Percentiles rank a stretch among this genome's conserved stretches.
These are phyloP conservation scores for Gnathonemus longibarbis DNA, from an alignment of 2,113 vertebrate species.

Conservation along the genomic window DNA sequence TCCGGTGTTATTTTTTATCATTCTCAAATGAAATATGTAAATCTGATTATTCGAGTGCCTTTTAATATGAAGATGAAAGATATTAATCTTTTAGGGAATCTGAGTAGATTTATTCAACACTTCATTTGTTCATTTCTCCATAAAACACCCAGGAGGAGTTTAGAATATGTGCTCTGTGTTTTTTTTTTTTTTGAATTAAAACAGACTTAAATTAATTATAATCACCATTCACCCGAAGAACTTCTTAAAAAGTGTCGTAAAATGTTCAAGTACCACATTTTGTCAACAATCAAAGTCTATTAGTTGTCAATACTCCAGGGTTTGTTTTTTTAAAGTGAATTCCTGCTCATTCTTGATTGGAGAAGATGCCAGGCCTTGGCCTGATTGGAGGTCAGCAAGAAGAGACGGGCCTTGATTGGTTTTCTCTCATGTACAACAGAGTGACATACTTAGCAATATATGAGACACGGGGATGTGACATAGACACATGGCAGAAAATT, in stretches of 20 bases:
- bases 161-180: conserved; percentile 32
- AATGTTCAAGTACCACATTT: not conserved
- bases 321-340: not conserved
- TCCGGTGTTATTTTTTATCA: conserved; percentile 38
- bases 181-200: conserved; percentile 26
- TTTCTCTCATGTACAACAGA: not conserved
- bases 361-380: not conserved
- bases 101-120: conserved; percentile 11
- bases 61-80: conserved; percentile 37
- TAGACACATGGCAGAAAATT: not conserved
- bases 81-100: conserved; percentile 19
- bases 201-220: conserved; percentile 35
- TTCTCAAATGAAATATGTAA: conserved; percentile 46
- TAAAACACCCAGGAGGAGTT: conserved; percentile 41
- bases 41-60: conserved; percentile 41
- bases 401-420: not conserved
- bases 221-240: conserved; percentile 28
- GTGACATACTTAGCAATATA: not conserved
- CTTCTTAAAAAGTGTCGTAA: not conserved
- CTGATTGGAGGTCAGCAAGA: not conserved
- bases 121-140: conserved; percentile 32
- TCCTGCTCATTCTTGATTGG: not conserved
- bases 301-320: not conserved
- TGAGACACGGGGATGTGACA: not conserved
- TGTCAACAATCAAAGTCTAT: not conserved